These are phyloP conservation scores for Eutrigla gurnardus DNA, from an alignment of 2,797 vertebrate genomes.

Conservation along the genomic window DNA sequence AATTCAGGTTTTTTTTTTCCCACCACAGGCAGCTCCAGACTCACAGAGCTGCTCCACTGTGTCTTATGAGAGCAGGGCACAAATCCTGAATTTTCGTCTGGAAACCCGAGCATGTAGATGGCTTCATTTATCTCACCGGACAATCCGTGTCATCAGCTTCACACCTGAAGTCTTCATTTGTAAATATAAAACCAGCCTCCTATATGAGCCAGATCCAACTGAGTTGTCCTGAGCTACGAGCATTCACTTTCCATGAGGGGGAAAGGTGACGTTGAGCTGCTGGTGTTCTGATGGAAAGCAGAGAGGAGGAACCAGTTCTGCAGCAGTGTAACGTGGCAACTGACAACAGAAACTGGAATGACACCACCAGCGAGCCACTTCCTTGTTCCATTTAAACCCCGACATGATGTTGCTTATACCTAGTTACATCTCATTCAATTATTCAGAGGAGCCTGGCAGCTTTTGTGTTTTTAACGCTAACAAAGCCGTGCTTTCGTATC, in stretches of 20 bases:
- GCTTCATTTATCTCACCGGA: constrained; percentile 47
- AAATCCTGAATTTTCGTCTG: constrained; percentile 53
- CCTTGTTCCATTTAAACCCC: constrained; percentile 71
- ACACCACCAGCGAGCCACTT: constrained; percentile 71
- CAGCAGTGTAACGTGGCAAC: constrained; percentile 77
- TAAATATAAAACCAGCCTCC: constrained; percentile 22
- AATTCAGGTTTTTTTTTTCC: constrained; percentile 76
- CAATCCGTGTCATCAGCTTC: constrained; percentile 34
- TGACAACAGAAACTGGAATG: constrained; percentile 79
- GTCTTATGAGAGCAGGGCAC: constrained; percentile 57
- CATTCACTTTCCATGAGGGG: constrained; percentile 31
- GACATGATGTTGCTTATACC: constrained; percentile 38
- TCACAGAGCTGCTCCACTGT: constrained; percentile 69
- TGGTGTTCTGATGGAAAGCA: constrained; percentile 77
- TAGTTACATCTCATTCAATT: constrained; percentile 11
- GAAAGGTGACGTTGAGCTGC: constrained; percentile 54
- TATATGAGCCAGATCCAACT: constrained; percentile 8
- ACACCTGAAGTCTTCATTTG: constrained; percentile 25
- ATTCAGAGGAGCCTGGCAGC: neutral
- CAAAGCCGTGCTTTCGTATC: neutral
- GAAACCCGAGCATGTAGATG: constrained; percentile 44
- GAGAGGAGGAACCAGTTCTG: constrained; percentile 81
- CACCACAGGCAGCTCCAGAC: constrained; percentile 74
- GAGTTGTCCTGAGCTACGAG: constrained; percentile 41
- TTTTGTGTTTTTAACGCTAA: neutral